Conservation (phyloP, 64 coral and sea anemone genomes). For the Trachythela sp. region DNA sequence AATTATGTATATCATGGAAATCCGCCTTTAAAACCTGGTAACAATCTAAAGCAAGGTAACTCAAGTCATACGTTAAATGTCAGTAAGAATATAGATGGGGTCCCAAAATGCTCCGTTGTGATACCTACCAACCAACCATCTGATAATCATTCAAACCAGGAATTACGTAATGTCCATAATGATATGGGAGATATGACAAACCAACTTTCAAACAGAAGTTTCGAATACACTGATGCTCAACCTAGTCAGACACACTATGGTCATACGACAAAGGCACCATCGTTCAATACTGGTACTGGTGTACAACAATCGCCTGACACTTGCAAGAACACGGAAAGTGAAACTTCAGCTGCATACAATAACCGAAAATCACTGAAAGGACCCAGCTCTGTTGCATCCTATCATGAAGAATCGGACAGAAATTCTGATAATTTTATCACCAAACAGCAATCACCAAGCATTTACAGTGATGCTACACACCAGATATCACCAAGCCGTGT, state of each 20-base stretch:
- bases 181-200: no score
- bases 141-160: neutral
- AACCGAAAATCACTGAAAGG: neutral
- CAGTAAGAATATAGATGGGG: neutral
- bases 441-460: neutral
- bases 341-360: neutral
- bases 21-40: neutral
- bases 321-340: no score
- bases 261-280: no score
- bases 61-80: neutral
- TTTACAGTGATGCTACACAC: neutral
- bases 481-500: neutral
- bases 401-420: neutral
- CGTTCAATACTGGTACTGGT: no score
- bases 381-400: no score
- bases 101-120: neutral
- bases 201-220: no score
- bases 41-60: neutral
- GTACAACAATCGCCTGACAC: no score
- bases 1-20: neutral
- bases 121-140: neutral
- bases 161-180: neutral
- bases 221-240: no score
- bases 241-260: no score
- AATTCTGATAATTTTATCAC: neutral